Evolutionary conservation across 2,113 vertebrate genomes (phyloP).

Genomic region (Tauraco erythrolophus): DNA sequence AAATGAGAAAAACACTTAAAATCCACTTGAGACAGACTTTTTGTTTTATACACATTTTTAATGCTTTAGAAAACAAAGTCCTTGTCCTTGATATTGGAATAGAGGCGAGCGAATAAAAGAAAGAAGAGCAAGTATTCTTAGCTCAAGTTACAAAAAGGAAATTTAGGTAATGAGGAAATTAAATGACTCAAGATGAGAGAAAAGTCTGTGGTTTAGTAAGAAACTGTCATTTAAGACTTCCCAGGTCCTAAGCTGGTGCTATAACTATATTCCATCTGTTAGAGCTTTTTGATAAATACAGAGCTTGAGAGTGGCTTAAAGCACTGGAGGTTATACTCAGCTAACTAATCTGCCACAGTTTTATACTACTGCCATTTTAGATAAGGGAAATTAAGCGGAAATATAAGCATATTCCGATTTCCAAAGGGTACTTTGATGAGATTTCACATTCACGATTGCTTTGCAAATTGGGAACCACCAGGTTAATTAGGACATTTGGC

Average conservation of each 20-base stretch:
- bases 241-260: neutral
- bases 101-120: neutral
- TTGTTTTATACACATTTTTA: neutral
- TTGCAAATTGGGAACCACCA: neutral
- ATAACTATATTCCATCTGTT: neutral
- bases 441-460: neutral
- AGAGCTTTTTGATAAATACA: neutral
- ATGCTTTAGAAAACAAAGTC: neutral
- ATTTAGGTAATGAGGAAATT: neutral
- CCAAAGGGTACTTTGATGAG: neutral
- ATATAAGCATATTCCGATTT: conserved; percentile 1
- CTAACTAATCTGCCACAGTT: neutral
- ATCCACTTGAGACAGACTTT: neutral
- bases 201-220: neutral
- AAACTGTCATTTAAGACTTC: neutral
- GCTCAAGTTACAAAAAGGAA: neutral
- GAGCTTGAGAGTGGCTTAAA: neutral
- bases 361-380: neutral
- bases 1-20: neutral
- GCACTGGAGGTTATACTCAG: neutral
- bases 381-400: neutral
- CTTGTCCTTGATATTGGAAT: neutral
- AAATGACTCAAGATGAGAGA: neutral
- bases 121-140: neutral
- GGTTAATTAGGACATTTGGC: neutral